phyloP scores from a whole-genome alignment of 1,140 invertebrate species.

The Cardiocondyla obscurior region DNA sequence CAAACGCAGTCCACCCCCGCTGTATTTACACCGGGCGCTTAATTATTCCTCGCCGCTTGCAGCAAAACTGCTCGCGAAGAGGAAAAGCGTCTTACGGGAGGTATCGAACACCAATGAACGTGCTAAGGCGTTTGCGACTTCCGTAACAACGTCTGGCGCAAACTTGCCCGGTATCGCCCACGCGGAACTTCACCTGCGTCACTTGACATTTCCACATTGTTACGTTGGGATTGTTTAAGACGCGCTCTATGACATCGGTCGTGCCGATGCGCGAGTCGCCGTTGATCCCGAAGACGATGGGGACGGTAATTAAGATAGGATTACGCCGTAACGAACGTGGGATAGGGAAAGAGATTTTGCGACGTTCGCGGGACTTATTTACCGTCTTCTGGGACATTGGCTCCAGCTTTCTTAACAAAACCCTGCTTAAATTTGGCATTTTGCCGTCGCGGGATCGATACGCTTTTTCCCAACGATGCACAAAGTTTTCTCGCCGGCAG shows the following conservation, averaged over 20 bases:
- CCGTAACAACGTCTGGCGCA: background rate
- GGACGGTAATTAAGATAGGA: constrained; percentile 8
- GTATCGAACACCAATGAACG: background rate
- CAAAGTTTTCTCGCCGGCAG: constrained; percentile 2
- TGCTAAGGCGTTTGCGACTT: background rate
- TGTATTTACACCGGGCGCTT: background rate
- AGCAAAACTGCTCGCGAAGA: background rate
- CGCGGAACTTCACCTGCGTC: background rate
- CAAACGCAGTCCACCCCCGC: too few species aligned
- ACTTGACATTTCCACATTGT: constrained; percentile 10
- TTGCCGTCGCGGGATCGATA: constrained; percentile 11
- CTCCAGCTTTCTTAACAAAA: background rate
- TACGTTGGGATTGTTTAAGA: background rate
- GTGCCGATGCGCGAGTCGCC: background rate
- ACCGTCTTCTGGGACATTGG: constrained; percentile 21
- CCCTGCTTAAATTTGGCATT: constrained; percentile 25
- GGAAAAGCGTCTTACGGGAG: background rate
- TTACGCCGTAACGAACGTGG: background rate
- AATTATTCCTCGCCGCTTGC: background rate
- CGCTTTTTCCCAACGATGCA: constrained; percentile 20
- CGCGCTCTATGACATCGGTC: background rate
- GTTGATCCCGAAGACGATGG: constrained; percentile 5
- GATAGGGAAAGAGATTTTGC: background rate
- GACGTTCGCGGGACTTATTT: background rate
- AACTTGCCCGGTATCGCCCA: background rate